These are phyloP conservation scores for Acleris cristana DNA, from an alignment of 2,888 invertebrate species.

Conservation along the genomic window DNA sequence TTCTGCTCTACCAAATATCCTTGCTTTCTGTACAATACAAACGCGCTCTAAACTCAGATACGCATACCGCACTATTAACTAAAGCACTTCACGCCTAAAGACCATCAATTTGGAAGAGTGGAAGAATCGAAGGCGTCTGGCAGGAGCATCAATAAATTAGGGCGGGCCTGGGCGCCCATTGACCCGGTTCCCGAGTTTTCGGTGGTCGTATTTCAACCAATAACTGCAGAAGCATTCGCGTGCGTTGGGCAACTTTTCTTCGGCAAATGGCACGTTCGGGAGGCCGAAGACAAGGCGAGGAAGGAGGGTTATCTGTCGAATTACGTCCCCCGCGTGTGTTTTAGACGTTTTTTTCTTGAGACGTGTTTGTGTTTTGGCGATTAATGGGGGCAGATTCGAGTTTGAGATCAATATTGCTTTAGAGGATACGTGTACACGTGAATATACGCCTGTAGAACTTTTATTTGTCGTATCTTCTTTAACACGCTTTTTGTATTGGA, in stretches of 20 bases:
- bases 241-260: constrained; percentile 36
- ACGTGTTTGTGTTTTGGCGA: constrained; percentile 24
- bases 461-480: no score
- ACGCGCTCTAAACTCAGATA: constrained; percentile 15
- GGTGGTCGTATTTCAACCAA: constrained; percentile 56
- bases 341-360: constrained; percentile 32
- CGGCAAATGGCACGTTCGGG: constrained; percentile 31
- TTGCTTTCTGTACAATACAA: background rate
- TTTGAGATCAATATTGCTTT: constrained; percentile 8
- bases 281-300: constrained; percentile 18
- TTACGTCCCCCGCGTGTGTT: constrained; percentile 34
- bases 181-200: constrained; percentile 55
- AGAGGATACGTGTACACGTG: background rate
- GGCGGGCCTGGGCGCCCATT: constrained; percentile 55
- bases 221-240: constrained; percentile 46
- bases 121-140: constrained; percentile 29
- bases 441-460: no score
- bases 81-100: constrained; percentile 17
- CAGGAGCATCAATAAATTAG: constrained; percentile 48
- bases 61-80: constrained; percentile 15
- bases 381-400: constrained; percentile 16
- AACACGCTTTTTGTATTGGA: no score
- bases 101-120: constrained; percentile 29
- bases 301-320: constrained; percentile 37
- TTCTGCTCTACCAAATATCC: no score